Base-by-base conservation (phyloP, 2,113 vertebrate genomes). In the Grus americana region DNA sequence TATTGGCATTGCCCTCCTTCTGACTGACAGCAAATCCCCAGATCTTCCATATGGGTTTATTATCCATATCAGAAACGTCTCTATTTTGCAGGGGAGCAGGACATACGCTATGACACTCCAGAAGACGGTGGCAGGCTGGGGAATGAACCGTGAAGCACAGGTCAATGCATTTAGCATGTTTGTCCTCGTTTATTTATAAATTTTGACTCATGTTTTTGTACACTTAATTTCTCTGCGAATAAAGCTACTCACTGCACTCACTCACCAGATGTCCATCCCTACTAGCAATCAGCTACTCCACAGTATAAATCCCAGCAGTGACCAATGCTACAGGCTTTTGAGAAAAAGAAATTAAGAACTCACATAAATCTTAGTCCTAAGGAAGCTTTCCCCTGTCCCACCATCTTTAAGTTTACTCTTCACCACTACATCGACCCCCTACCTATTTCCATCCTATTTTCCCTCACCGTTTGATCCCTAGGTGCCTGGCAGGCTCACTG, bases 111-210 rank as follows among this genome's bases (percentile, higher is more conserved):
- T 20, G 66, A 21, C 66, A 19, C 44, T 61, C 30, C 34, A 42
- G 74, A 57, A 68, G 49, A 36, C 0, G 0, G 66, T 5, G 58
- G 36, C 27, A 58, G 34, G 59, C 50, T 78, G 55, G 36, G 38
- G 22, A 65, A 65, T 0, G 71, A 79, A 44, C 62, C 1, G 0
- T 7, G 38, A 63, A 34, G 23, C 4, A 0, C 3, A 1, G 19
- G 58, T 42, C 88, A 24, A 13, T 3, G 55, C 79, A 66, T 1
- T 2, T 38, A 19, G 40, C 21, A 2, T 7, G 1, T 27, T 50
- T 70, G 15, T 42, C 86, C 75, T 83, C 0, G 0, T 58, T 40
- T 59, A 36, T 38, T 36, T 23, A 59, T 15, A 44, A 22, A 10
- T 50, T 89, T 42, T n/a, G 30, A 32, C 42, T 78, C 22, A 0